Evolutionary conservation across 2,888 invertebrate species (phyloP), one percentile per base, ranked within the genome.

Genomic region (Cheilosia pagana): DNA sequence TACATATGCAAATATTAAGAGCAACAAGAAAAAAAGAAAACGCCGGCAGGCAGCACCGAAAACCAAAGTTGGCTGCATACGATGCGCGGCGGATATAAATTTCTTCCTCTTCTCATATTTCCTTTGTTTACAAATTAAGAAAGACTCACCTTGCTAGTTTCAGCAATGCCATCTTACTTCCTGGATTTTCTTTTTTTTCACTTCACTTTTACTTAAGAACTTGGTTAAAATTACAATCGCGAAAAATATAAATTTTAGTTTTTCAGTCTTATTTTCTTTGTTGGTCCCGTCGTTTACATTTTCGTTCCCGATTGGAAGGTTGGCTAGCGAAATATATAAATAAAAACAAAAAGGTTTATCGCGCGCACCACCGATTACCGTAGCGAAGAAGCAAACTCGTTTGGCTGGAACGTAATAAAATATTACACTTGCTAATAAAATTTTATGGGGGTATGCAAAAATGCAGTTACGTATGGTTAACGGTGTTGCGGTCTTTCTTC

Each of bases 121-220:
- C 21, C 4, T 43, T 43, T 45, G 10, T 43, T 57, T 43, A 74
- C 35, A 35, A 35, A 35, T 35, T 35, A 12, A 35, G 35, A 12
- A 12, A 35, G 35, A 35, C 79, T 70, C 68, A 83, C 83, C 79
- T 78, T 57, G 83, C 83, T 74, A 83, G 65, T 68, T 79, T 67
- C 78, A 83, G 52, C 68, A 83, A 70, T 59, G 83, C 83, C 83
- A 83, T 83, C 39, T 62, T 57, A 10, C 41, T 35, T 19, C 8
- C 16, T 35, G 4, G 59, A 16, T 45, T 45, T 45, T 19, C 16
- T 8, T 45, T 19, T 45, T 19, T 31, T 35, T 35, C 12, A 35
- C 12, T 35, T 12, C 16, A 16, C 16, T 45, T 45, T 45, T 16
- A 45, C 2, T 45, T 19, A 6, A 2, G 28, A 28, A 28, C 28